These are phyloP conservation scores for Atrichornis clamosus DNA, from an alignment of 2,113 vertebrate species.

Conservation along the genomic window DNA sequence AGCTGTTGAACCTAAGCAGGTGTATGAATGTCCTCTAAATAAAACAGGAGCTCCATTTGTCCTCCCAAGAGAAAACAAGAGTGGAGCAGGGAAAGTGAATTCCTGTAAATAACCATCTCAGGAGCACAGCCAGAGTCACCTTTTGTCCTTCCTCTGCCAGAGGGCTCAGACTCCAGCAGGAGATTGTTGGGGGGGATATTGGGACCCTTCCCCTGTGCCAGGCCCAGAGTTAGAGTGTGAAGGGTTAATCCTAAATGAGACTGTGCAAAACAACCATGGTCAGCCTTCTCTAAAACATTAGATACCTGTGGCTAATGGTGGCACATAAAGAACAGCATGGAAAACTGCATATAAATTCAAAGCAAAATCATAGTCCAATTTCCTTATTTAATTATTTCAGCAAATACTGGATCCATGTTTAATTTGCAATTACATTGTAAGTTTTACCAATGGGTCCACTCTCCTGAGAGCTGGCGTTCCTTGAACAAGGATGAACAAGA, in stretches of 20 bases:
- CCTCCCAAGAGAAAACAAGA: not conserved
- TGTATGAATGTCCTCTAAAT: not conserved
- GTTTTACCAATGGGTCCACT: not conserved
- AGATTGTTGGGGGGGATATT: not conserved
- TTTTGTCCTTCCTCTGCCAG: not conserved
- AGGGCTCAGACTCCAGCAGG: not conserved
- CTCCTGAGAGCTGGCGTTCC: not conserved
- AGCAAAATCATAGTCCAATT: not conserved
- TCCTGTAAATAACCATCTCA: rapidly evolving
- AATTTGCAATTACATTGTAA: rapidly evolving
- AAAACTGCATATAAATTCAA: not conserved
- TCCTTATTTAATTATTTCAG: not conserved
- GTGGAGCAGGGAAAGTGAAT: not conserved
- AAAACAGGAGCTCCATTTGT: not conserved
- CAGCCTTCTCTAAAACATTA: not conserved
- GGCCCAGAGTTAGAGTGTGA: not conserved
- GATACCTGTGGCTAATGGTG: not conserved
- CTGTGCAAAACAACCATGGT: not conserved
- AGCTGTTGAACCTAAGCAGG: not conserved
- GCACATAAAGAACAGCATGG: not conserved
- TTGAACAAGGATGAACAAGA: not conserved
- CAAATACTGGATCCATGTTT: not conserved
- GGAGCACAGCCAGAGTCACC: not conserved
- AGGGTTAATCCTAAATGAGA: not conserved
- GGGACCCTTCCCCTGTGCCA: not conserved